These are phyloP conservation scores for Adineta ricciae DNA, from an alignment of 2,888 invertebrate genomes.

Conservation along the genomic window DNA sequence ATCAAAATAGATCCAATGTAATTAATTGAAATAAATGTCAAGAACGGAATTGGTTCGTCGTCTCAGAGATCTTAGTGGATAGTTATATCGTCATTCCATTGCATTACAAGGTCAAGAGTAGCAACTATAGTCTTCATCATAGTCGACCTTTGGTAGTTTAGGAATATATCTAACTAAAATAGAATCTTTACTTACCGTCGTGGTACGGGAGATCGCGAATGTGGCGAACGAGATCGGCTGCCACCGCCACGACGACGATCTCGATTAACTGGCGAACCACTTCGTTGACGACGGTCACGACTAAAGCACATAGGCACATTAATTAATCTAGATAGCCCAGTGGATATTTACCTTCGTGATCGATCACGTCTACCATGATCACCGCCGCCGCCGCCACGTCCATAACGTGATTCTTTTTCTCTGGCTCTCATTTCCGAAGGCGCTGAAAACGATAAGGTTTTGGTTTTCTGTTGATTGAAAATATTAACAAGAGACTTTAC, in stretches of 20 bases:
- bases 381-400: neutral
- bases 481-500: neutral
- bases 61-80: conserved; percentile 22
- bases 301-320: neutral
- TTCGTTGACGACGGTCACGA: conserved; percentile 7
- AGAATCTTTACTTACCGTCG: neutral
- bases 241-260: neutral
- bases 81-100: neutral
- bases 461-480: neutral
- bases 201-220: neutral
- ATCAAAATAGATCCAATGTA: neutral
- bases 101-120: neutral
- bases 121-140: conserved; percentile 7
- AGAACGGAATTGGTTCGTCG: neutral
- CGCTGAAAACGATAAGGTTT: neutral
- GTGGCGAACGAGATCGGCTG: neutral
- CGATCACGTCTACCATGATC: neutral
- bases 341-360: neutral
- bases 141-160: neutral
- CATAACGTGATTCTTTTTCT: conserved; percentile 14
- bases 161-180: neutral
- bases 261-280: neutral
- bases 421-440: conserved; percentile 5
- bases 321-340: neutral
- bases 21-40: neutral